A percentile compares a stretch with the other conserved stretches of the same genome.
phyloP scores from a whole-genome alignment of 2,797 vertebrate species.

The Artibeus jamaicensis region DNA sequence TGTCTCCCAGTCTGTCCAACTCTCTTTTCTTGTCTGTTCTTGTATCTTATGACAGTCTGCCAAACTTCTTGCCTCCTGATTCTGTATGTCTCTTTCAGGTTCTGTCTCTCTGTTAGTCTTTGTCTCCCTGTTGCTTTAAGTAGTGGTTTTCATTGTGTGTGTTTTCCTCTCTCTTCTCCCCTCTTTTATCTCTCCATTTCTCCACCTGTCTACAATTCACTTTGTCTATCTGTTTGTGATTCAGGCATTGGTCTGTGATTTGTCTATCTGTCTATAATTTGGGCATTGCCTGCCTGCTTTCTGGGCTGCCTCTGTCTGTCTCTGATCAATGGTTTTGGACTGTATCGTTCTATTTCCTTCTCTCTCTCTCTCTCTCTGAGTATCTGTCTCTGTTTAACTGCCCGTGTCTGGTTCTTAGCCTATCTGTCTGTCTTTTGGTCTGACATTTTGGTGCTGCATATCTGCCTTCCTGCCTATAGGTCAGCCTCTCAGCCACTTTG shows the following conservation, averaged over 20 bases:
- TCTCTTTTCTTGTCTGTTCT: not conserved
- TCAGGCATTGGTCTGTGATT: not conserved
- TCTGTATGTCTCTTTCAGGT: not conserved
- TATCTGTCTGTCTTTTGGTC: not conserved
- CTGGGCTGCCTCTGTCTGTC: not conserved
- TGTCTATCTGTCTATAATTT: not conserved
- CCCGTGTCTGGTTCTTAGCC: not conserved
- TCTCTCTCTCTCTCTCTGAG: not conserved
- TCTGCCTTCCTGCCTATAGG: not conserved
- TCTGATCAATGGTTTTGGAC: not conserved
- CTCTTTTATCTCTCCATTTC: not conserved
- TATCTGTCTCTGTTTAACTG: not conserved
- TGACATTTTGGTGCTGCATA: not conserved
- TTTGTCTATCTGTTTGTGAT: not conserved
- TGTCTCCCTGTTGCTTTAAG: not conserved
- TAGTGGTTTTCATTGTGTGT: not conserved
- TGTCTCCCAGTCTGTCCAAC: not conserved
- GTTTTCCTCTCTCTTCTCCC: not conserved
- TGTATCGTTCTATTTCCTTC: not conserved
- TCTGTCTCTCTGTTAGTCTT: not conserved
- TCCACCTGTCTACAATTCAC: not conserved
- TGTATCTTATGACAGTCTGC: not conserved
- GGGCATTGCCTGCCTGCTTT: not conserved
- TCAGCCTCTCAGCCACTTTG: not conserved
- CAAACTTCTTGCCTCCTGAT: not conserved